These are phyloP conservation scores for Drosophila meridiana DNA, from an alignment of 2,888 invertebrate species.

Conservation along the genomic window DNA sequence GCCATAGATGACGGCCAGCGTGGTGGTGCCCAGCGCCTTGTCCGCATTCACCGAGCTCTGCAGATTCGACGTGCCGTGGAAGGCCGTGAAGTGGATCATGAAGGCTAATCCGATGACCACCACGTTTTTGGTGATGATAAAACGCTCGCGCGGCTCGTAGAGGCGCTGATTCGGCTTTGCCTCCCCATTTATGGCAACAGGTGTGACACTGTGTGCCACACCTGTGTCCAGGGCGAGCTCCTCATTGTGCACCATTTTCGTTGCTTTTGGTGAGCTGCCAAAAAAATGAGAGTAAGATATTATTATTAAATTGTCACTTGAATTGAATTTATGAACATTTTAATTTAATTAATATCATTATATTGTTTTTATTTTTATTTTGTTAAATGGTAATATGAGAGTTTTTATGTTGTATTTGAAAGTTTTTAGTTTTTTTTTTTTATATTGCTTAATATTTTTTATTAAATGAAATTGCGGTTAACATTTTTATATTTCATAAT, in stretches of 20 bases:
- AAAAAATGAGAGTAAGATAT: neutral
- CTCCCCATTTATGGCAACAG: slow-evolving; percentile 32
- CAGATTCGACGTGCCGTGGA: slow-evolving; percentile 93
- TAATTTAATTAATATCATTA: neutral
- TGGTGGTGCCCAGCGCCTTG: slow-evolving; percentile 92
- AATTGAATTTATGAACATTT: neutral
- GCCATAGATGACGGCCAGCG: slow-evolving; percentile 94
- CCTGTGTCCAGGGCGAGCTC: slow-evolving; percentile 61
- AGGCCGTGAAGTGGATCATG: slow-evolving; percentile 96
- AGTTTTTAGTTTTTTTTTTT: too few relatives aligned
- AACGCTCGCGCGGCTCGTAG: slow-evolving; percentile 88
- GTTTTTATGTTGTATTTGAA: too few relatives aligned
- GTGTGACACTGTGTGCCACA: slow-evolving; percentile 11
- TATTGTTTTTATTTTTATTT: neutral
- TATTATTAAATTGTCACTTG: neutral
- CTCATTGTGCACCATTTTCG: slow-evolving; percentile 45
- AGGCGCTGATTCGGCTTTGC: slow-evolving; percentile 49
- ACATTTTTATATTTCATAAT: too few relatives aligned
- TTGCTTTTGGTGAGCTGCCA: slow-evolving; percentile 20
- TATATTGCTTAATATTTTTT: too few relatives aligned
- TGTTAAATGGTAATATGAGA: too few relatives aligned
- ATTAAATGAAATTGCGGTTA: too few relatives aligned
- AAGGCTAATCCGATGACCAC: slow-evolving; percentile 94
- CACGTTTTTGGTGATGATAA: slow-evolving; percentile 93
- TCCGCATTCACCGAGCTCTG: slow-evolving; percentile 94